Base-by-base conservation (phyloP, 2,797 vertebrate species). In the Thamnophis elegans region DNA sequence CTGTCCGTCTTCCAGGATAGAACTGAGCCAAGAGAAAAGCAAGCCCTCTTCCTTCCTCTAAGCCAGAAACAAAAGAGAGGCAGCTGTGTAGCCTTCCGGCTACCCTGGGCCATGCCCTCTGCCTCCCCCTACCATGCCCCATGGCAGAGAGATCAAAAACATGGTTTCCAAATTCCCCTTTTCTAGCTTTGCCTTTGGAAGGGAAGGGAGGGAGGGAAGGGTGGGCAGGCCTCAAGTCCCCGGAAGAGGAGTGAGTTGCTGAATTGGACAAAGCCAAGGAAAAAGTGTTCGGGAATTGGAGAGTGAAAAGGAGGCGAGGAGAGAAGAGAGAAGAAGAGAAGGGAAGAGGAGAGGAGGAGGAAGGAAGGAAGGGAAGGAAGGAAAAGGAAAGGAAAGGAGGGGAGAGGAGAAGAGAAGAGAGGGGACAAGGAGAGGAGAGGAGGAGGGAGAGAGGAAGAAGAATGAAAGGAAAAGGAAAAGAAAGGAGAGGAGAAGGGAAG, bases 281-380 rank as follows among this genome's bases (percentile, higher is more conserved):
- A 42, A 73, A 36, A 78, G 32, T 78, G 68, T 13, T 36, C 42
- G 18, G 68, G 68, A 22, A 32, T 78, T 10, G 32, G 68, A 20
- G 68, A 68, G 62, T 2, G 62, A n/a, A 68, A 62, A 20, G 8
- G 28, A 6, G 22, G 1, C 22, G 20, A 8, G 11, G 3, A 4
- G 60, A 13, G 26, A 11, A 28, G 0, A 2, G 0, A 4, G 8
- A 3, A 42, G 0, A 8, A 54, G 25, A 1, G 0, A 25, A 1
- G 59, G 32, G 9, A 12, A 60, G 73, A 8, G 5, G 8, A 9
- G 20, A 25, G 10, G 32, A 10, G 32, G 20, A 3, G 16, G 2
- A 1, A 11, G 2, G 0, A 56, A 16, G 6, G 32, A 32, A 1
- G 32, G 11, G 20, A 26, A 51, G n/a, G 55, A 1, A 5, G 9